Base-by-base conservation (phyloP, 2,113 vertebrate species). In the Prunella himalayana region DNA sequence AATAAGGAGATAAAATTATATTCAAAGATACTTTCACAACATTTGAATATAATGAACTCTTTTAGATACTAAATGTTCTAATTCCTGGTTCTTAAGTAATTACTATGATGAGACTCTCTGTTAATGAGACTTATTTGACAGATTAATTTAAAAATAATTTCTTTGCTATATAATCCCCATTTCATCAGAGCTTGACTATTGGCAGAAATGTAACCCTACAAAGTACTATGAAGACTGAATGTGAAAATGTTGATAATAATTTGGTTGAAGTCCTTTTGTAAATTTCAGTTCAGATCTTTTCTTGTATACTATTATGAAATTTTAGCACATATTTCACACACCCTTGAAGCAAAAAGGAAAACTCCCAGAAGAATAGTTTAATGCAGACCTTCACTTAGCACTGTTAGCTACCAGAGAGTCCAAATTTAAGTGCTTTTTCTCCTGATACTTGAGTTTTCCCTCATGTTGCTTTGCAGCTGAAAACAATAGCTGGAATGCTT, bases 71-170 rank as follows among this genome's bases (percentile, higher is more conserved):
- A 78, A 35, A 39, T 82, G 6, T 59, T 78, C n/a, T 77, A 85
- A 70, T 63, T 33, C 12, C 14, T 78, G 3, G 4, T 90, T 82
- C 22, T 85, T 63, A 75, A 85, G 88, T 50, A 82, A 92, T 92
- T 91, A 59, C 14, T n/a, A 7, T 75, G 37, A 70, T 89, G 31
- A 86, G 18, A 33, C 5, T 51, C 53, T 47, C 16, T 3, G 11
- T 93, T 90, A 94, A 95, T 88, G 39, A 88, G 37, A 49, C 17
- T 82, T 11, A 75, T 94, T 82, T 94, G 86, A 92, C 47, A 88
- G 56, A 90, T 61, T 49, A 82, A 87, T 92, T 71, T 23, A 20
- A 60, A 84, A 60, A 0, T 1, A 15, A 13, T 39, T 45, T 93
- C 33, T 86, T 86, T 65, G 45, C 81, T 81, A 39, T 65, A 56